phyloP scores from a whole-genome alignment of 2,888 invertebrate species.

The Nemotelus nigrinus region DNA sequence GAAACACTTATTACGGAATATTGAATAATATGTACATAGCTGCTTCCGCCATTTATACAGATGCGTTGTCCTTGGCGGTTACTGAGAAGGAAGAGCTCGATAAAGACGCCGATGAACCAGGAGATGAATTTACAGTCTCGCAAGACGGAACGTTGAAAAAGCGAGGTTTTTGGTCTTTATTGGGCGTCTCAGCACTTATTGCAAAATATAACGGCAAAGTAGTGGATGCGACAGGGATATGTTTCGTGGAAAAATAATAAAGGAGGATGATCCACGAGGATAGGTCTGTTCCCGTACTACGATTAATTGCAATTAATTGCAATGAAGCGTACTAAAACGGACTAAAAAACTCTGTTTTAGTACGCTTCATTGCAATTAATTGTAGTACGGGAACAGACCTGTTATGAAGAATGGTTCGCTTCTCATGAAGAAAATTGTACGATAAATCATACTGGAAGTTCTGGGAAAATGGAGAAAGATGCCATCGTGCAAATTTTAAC shows the following conservation, averaged over 20 bases:
- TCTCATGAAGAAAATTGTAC: conserved; percentile 39
- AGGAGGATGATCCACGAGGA: conserved; percentile 43
- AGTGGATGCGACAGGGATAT: conserved; percentile 43
- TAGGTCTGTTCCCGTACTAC: too few species aligned
- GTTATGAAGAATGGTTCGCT: conserved; percentile 48
- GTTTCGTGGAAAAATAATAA: too few species aligned
- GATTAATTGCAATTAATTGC: too few species aligned
- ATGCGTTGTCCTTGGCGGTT: conserved; percentile 42
- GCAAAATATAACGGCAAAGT: conserved; percentile 51
- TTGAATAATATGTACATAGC: conserved; percentile 31
- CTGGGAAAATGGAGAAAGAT: background rate
- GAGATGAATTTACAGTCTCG: conserved; percentile 23
- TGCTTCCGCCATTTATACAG: conserved; percentile 41
- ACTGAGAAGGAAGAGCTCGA: conserved; percentile 49
- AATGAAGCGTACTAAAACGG: too few species aligned
- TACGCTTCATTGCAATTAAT: too few species aligned
- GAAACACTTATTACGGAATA: background rate
- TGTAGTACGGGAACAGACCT: too few species aligned
- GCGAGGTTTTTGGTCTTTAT: conserved; percentile 46
- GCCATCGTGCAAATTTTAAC: conserved; percentile 30
- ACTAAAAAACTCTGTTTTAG: too few species aligned
- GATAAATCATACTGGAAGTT: conserved; percentile 48
- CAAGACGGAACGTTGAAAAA: conserved; percentile 50
- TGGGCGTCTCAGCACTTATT: conserved; percentile 50
- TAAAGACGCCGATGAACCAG: conserved; percentile 36